Conservation (phyloP, 2,888 invertebrate species). For the Hymenopus coronatus region DNA sequence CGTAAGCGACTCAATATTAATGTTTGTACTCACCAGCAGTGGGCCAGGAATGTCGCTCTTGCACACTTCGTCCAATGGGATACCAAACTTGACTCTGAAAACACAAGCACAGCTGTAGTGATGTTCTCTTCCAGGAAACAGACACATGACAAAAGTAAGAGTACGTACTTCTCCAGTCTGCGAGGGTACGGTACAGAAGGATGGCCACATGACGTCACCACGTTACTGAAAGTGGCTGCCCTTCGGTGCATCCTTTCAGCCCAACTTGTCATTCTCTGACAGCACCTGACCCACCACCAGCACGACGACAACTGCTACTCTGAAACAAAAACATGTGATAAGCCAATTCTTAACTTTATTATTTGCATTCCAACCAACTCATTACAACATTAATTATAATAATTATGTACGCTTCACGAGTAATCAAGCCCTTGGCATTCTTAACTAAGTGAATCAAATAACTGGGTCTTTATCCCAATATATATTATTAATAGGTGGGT, state of each 20-base stretch:
- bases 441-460: no score
- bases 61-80: slow-evolving; percentile 86
- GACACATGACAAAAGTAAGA: background rate
- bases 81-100: slow-evolving; percentile 86
- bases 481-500: no score
- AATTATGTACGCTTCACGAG: no score
- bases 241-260: slow-evolving; percentile 88
- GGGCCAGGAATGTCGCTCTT: slow-evolving; percentile 94
- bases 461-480: no score
- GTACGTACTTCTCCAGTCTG: slow-evolving; percentile 68
- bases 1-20: no score
- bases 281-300: slow-evolving; percentile 30
- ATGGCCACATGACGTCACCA: slow-evolving; percentile 88
- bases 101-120: slow-evolving; percentile 20
- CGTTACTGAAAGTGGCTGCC: slow-evolving; percentile 86
- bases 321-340: background rate
- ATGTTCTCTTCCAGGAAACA: background rate
- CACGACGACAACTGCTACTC: slow-evolving; percentile 24
- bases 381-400: no score
- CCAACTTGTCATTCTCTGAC: slow-evolving; percentile 75
- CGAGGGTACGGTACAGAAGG: slow-evolving; percentile 77
- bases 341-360: no score
- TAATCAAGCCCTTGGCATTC: no score
- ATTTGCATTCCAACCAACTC: no score
- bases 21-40: slow-evolving; percentile 67